Base-by-base conservation (phyloP, 2,888 invertebrate species). In the Nemapogon koenigi region DNA sequence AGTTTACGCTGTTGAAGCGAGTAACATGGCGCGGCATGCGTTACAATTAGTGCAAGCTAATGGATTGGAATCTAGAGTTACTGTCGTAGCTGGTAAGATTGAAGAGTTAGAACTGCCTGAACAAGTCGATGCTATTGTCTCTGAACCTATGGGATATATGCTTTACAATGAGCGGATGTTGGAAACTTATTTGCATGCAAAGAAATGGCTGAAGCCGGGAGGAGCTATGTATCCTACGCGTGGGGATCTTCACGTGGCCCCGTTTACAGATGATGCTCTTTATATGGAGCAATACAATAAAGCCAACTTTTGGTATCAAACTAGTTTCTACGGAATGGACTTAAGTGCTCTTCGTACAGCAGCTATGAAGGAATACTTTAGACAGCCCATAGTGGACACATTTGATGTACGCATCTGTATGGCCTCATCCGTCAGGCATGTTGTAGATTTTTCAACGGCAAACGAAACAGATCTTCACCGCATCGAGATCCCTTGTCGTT, bases 131-230 rank as follows among this genome's bases (percentile, higher is more conserved):
- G 88, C 97, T 29, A 97, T 99, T 52, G 94, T 99, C 49, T 97
- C 97, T 2, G 99, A 99, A 73, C 98, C 98, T 0, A 99, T 99
- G 98, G 98, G 98, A n/a, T 99, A 99, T 65, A 98, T 99, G 98
- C 78, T 99, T 40, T 97, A 97, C 68, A 99, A 99, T 76, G 98
- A 99, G 68, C 83, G 98, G 45, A 99, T 99, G 99, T 81, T 99
- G 49, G 99, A 99, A 78, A 97, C 97, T 1, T 99, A 95, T 78
- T 81, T 99, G 43, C 98, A 98, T 81, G 97, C 98, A 3, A 95
- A 98, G 59, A 98, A 98, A 65, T 99, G 97, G 95, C 81, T 98
- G 26, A 90, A 90, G 67, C 91, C 92, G 15, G 84, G 82, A 41
- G 97, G 97, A 39, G 92, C 93, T 76, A 98, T 99, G 98, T 99